Evolutionary conservation across 1,140 invertebrate species (phyloP).

Genomic region (Rhopalosiphum padi): DNA sequence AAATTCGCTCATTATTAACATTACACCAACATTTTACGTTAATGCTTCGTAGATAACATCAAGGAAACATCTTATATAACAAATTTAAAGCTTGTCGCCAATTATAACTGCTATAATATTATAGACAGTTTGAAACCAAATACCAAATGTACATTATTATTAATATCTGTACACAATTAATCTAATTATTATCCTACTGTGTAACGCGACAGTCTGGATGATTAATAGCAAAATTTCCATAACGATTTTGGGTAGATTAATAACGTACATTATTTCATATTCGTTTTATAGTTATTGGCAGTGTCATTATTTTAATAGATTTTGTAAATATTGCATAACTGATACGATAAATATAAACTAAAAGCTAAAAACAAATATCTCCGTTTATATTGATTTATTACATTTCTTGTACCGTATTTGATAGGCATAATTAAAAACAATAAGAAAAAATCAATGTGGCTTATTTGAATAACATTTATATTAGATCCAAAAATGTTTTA

Average conservation of each 20-base stretch:
- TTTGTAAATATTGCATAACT: neutral
- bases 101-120: neutral
- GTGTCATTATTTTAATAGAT: neutral
- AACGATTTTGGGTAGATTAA: neutral
- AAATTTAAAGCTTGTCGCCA: neutral
- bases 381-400: no score
- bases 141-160: neutral
- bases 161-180: neutral
- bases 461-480: no score
- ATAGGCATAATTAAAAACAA: no score
- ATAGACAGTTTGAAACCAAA: neutral
- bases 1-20: neutral
- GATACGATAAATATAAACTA: neutral
- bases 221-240: neutral
- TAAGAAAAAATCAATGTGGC: no score
- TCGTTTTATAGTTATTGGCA: neutral
- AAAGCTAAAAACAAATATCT: no score
- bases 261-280: neutral
- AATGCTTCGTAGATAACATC: neutral
- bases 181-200: neutral
- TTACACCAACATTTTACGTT: neutral
- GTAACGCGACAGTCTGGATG: neutral
- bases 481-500: no score
- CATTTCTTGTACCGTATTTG: no score
- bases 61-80: neutral